Evolutionary conservation across 2,113 vertebrate species (phyloP).

Genomic region (Hassar affinis): DNA sequence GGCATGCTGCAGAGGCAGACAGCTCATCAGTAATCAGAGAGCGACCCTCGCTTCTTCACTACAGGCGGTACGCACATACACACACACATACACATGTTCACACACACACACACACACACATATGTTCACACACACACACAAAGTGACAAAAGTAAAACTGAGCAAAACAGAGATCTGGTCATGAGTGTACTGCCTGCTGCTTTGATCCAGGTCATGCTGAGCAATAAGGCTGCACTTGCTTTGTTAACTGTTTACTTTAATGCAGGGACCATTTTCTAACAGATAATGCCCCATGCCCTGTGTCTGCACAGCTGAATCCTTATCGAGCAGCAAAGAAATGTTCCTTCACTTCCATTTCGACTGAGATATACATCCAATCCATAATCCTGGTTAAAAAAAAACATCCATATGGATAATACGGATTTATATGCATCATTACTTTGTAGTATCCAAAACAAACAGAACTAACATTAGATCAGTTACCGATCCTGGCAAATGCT

Average conservation of each 20-base stretch:
- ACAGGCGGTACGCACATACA: slow-evolving; percentile 40
- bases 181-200: slow-evolving; percentile 14
- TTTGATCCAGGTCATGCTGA: slow-evolving; percentile 7
- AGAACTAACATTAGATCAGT: too few relatives aligned
- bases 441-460: neutral
- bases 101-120: neutral
- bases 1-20: slow-evolving; percentile 59
- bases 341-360: neutral
- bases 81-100: slow-evolving; percentile 23
- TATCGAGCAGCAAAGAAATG: neutral
- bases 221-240: slow-evolving; percentile 8
- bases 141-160: slow-evolving; percentile 10
- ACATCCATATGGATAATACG: neutral
- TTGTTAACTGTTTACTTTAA: slow-evolving; percentile 10
- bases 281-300: neutral
- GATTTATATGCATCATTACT: neutral
- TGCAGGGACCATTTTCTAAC: neutral
- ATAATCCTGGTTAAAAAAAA: too few relatives aligned
- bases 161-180: slow-evolving; percentile 21
- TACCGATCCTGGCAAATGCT: too few relatives aligned
- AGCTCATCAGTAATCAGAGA: slow-evolving; percentile 68
- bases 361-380: too few relatives aligned
- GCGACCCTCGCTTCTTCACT: slow-evolving; percentile 48
- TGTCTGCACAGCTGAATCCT: neutral
- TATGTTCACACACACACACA: too few relatives aligned